Evolutionary conservation across 2,888 invertebrate genomes (phyloP), one percentile per base, ranked within the genome.

Genomic region (Coremacera marginata): DNA sequence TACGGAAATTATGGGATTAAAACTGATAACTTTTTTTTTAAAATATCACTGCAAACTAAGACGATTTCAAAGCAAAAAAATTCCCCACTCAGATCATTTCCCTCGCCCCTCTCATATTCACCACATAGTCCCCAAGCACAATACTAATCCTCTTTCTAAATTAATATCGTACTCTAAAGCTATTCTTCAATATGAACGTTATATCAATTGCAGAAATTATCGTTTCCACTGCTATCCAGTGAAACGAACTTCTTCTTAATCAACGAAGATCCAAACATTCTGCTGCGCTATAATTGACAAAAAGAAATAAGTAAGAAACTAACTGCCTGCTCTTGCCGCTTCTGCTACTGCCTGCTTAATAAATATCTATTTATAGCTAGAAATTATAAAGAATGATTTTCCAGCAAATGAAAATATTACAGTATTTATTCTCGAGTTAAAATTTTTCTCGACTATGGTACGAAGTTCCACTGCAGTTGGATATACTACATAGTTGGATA

Each of bases 341-440:
- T 4, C 14, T 44, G 11, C 44, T 14, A 11, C 14, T 22, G 27
- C 31, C n/a, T 22, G 1, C 14, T 67, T 44, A 67, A 67, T 44
- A 67, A 67, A 37, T 44, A 19, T 67, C 44, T 22, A 27, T 67
- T 44, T 67, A 67, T 67, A 44, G 67, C 67, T 44, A 11, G 22
- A 63, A 63, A 34, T 25, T 60, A 34, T 19, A 19, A 63, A 44
- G 44, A 67, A 67, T n/a, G 9, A 67, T 67, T 67, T 67, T 67
- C 67, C 67, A 67, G 37, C n/a, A 67, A 49, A 67, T 67, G 44
- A 67, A 67, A 67, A 37, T 67, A 67, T 3, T 67, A 19, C 44
- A 22, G 37, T 44, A 22, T 67, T 22, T 67, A 44, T 25, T 67
- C 60, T 14, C n/a, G 14, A 31, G 31, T 44, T 11, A 44, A n/a